Evolutionary conservation across 2,113 vertebrate species (phyloP), one percentile per base, ranked within the genome.

Genomic region (Indicator maculatus): DNA sequence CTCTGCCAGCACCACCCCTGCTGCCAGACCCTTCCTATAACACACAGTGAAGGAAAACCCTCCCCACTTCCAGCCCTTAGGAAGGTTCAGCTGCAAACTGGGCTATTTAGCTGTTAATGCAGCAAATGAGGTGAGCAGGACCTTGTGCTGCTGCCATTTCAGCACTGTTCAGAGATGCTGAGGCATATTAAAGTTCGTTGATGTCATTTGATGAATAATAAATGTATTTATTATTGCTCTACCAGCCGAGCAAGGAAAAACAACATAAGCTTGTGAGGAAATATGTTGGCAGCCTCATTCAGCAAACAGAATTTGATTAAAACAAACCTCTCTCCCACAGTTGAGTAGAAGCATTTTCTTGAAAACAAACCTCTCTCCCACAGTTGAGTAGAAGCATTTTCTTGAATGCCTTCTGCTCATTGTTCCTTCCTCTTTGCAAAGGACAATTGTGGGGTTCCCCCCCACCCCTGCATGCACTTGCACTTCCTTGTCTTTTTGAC

Each of bases 141-240:
- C 58, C 41, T 78, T 72, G 60, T 65, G 72, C 64, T 56, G 47
- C 39, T 83, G 61, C 0, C 3, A 41, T 74, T 39, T 28, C 27
- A 78, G 67, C 1, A 3, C 61, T 60, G 23, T 50, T 92, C 1
- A 1, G 83, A 88, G 94, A 93, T 39, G 50, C 53, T 75, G 88
- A 90, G 50, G 55, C 80, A 45, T 84, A 78, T 92, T 92, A n/a
- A 93, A 86, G 44, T 60, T 47, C 70, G 64, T 73, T 72, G 56
- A 60, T 93, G 73, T 36, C 31, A 44, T 92, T 81, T 92, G 82
- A 96, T 95, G 93, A 95, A 96, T 93, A 90, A 96, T 95, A 92
- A 88, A 96, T 90, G 69, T 61, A 75, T 90, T 93, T 93, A 52
- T 88, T 94, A 93, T 84, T 94, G 70, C 69, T 64, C 11, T 64